Base-by-base conservation (phyloP, 2,888 invertebrate species). In the Eurytoma adleriae region DNA sequence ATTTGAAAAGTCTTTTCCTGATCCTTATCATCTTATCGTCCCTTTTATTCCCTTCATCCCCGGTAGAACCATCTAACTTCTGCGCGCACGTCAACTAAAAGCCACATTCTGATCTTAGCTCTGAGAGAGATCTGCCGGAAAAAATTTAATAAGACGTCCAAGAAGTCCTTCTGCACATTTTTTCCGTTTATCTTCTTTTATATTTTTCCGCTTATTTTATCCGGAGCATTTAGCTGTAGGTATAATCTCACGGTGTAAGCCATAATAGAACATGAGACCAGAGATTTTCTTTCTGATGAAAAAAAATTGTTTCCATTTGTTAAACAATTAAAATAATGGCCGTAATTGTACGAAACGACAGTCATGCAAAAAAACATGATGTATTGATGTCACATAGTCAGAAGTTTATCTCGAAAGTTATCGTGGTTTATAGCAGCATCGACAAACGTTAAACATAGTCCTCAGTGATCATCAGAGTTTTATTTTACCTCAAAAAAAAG, bases 1-100 rank as follows among this genome's bases (percentile, higher is more conserved):
- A 83, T 83, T 82, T 78, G 76, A 83, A 83, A 82, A 82, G 73
- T 80, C 80, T 68, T 75, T 70, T 40, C 40, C 70, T 54, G 57
- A 57, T 71, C 24, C 72, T 70, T 52, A 77, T 71, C 79, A 73
- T 69, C 77, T 56, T 50, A 56, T 66, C 61, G 52, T 40, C 69
- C 62, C 56, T 66, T 64, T 74, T 57, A 57, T 27, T 50, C 67
- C 52, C 70, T 76, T 69, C 68, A 73, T 78, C 56, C 59, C 56
- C 16, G 24, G 27, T 59, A 71, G 61, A 62, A 59, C n/a, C 54
- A 56, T 80, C 78, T 64, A 79, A 78, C 79, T 82, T 82, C 78
- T 61, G 69, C 67, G 14, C 52, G 27, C 54, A n/a, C 54, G n/a
- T 54, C 54, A 20, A 78, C 78, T 71, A 50, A 71, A 24, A 48